phyloP scores from a whole-genome alignment of 2,113 vertebrate genomes.

The Pipa parva region DNA sequence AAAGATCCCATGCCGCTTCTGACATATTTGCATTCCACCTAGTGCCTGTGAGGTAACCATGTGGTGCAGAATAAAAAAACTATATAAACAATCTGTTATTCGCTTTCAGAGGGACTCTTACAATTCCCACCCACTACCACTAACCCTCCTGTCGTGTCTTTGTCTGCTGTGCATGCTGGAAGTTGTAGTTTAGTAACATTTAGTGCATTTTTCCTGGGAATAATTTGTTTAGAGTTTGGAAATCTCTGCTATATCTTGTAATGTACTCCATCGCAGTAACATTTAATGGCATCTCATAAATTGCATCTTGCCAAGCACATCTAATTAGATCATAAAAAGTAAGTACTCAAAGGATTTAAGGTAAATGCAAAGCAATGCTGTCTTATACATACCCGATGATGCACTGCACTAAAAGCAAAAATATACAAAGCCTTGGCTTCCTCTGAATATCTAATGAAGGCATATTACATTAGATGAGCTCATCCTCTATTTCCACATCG shows the following conservation, averaged over 20 bases:
- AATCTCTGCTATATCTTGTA: background rate
- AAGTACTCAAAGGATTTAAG: background rate
- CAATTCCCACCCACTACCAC: too few species aligned
- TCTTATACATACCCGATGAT: background rate
- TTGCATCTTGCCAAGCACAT: slow-evolving; percentile 1
- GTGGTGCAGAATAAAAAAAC: too few species aligned
- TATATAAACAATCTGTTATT: too few species aligned
- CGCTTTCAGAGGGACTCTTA: too few species aligned
- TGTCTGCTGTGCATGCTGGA: too few species aligned
- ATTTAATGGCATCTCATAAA: slow-evolving; percentile 25
- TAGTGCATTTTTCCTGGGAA: too few species aligned
- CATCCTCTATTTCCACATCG: background rate
- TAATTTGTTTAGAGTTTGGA: too few species aligned
- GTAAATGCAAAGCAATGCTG: background rate
- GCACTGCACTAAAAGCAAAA: background rate
- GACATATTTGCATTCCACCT: too few species aligned
- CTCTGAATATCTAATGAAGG: background rate
- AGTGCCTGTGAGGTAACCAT: too few species aligned
- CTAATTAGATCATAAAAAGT: slow-evolving; percentile 26
- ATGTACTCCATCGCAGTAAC: background rate
- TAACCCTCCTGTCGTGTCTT: too few species aligned
- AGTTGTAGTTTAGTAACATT: too few species aligned
- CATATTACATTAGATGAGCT: background rate
- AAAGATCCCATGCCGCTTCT: too few species aligned
- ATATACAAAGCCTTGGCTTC: background rate